These are phyloP conservation scores for Scytalopus superciliaris DNA, from an alignment of 2,113 vertebrate genomes.

Conservation along the genomic window DNA sequence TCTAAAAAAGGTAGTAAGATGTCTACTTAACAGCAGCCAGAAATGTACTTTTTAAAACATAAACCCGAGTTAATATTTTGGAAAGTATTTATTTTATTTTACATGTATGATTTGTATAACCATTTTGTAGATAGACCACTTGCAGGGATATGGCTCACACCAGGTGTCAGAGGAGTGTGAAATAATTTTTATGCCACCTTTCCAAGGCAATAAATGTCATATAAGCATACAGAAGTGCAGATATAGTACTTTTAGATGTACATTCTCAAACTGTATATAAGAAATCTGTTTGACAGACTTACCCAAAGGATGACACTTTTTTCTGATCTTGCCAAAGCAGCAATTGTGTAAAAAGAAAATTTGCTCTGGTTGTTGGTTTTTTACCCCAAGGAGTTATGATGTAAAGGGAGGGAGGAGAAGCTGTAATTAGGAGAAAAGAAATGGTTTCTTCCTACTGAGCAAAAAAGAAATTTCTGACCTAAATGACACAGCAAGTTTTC, in stretches of 20 bases:
- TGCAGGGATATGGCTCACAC: neutral
- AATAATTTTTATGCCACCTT: conserved; percentile 72
- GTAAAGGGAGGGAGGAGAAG: neutral
- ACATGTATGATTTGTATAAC: neutral
- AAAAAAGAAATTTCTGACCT: neutral
- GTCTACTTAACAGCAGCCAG: neutral
- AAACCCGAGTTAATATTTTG: neutral
- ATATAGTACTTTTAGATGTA: conserved; percentile 48
- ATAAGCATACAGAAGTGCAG: conserved; percentile 67
- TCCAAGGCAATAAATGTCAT: conserved; percentile 75
- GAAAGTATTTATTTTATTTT: neutral
- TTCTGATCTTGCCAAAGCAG: conserved; percentile 44
- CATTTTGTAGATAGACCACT: neutral
- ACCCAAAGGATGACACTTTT: conserved; percentile 50
- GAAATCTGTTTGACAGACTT: conserved; percentile 69
- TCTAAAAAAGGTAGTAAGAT: neutral
- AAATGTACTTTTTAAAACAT: neutral
- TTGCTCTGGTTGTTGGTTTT: conserved; percentile 38
- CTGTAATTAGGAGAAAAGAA: neutral
- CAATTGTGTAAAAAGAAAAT: conserved; percentile 7
- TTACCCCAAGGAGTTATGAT: neutral
- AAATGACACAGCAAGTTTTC: conserved; percentile 58
- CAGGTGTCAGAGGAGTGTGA: conserved; percentile 51
- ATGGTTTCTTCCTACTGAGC: neutral
- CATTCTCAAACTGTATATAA: conserved; percentile 54